Evolutionary conservation across 1,140 invertebrate genomes (phyloP).

Genomic region (Battus philenor): DNA sequence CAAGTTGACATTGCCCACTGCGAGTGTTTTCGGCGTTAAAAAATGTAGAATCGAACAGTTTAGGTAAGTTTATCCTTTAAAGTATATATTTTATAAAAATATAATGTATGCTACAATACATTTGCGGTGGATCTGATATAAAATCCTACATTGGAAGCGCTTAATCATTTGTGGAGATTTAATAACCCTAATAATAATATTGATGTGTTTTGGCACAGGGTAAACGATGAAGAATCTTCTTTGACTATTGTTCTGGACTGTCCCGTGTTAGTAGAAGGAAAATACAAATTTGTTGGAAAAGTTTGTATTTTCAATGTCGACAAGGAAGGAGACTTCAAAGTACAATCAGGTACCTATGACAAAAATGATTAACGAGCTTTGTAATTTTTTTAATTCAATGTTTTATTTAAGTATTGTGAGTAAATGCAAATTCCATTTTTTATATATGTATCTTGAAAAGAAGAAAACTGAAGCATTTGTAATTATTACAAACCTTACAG

Average conservation of each 20-base stretch:
- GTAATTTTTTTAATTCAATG: no score
- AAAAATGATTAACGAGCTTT: no score
- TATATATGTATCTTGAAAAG: no score
- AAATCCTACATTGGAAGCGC: neutral
- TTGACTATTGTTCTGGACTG: conserved; percentile 3
- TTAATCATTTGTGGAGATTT: neutral
- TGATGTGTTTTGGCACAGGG: no score
- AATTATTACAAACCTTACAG: no score
- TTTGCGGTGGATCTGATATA: neutral
- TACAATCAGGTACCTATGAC: conserved; percentile 10
- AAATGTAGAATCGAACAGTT: conserved; percentile 3
- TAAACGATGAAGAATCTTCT: neutral
- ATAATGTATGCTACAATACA: neutral
- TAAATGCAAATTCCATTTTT: no score
- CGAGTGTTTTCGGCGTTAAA: neutral
- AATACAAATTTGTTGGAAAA: conserved; percentile 7
- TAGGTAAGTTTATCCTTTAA: conserved; percentile 1
- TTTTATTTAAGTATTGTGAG: no score
- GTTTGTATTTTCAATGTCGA: conserved; percentile 5
- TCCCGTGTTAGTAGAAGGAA: neutral
- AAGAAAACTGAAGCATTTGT: no score
- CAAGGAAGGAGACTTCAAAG: conserved; percentile 11
- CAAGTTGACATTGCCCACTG: neutral
- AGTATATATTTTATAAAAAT: neutral
- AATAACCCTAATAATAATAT: no score